Base-by-base conservation (phyloP, 1,140 invertebrate species). In the Telenomus remus region DNA sequence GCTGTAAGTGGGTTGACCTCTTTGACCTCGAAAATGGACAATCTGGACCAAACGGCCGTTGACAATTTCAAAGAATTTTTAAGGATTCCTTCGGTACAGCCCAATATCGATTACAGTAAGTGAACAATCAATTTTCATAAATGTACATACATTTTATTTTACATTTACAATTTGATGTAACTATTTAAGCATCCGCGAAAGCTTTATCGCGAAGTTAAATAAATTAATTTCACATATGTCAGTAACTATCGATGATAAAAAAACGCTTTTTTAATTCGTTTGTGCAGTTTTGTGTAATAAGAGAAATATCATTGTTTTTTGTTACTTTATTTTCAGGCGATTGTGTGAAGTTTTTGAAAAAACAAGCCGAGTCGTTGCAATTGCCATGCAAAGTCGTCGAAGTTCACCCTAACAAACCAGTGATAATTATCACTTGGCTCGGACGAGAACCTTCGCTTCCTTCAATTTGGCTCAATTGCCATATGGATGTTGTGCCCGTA, bases 401-500 rank as follows among this genome's bases (percentile, higher is more conserved):
- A 80, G 88, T 90, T 1, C 85, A 89, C 75, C 89, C 91, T 0
- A 88, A 89, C 14, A 95, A 94, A 81, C 95, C 95, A 1, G 88
- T 96, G 11, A 89, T 95, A 13, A 87, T 97, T 11, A 91, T 98
- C 80, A 96, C 94, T 46, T 96, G 95, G 93, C 77, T 87, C 56
- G 97, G 97, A 16, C 87, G 82, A 0, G 85, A 95, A 9, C 94
- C 95, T 0, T 76, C 85, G 0, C 82, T 95, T 49, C 91, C 93
- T 1, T 90, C 94, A 1, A 89, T 98, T 27, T 80, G 97, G 37
- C 90, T 98, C 0, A 97, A 98, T 82, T 97, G 95, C 11, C 97
- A 98, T 79, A 98, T 95, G 91, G 97, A 98, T 88, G 97, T 98
- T 15, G 97, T 98, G 5, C 96, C 97, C 6, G 96, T 97, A 0